Evolutionary conservation across 2,113 vertebrate genomes (phyloP).

Genomic region (Sinocyclocheilus anshuiensis): DNA sequence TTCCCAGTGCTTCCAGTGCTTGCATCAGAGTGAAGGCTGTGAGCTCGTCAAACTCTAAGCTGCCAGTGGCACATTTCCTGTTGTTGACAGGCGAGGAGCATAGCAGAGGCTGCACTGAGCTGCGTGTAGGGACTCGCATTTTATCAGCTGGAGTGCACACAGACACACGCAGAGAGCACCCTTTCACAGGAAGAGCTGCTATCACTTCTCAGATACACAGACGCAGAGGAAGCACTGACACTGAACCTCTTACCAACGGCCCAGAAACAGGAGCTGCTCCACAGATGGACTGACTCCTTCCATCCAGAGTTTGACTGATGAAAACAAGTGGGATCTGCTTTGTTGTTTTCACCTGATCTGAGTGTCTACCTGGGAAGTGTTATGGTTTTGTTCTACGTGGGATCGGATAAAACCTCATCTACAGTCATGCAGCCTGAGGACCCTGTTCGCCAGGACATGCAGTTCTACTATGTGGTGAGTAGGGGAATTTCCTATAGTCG

Average conservation of each 20-base stretch:
- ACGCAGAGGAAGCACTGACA: conserved; percentile 40
- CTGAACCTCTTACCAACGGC: background rate
- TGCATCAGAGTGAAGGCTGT: conserved; percentile 16
- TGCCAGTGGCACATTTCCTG: conserved; percentile 58
- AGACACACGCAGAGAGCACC: conserved; percentile 36
- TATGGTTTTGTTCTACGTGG: conserved; percentile 61
- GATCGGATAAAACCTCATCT: conserved; percentile 61
- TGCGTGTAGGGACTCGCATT: conserved; percentile 43
- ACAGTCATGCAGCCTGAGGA: conserved; percentile 62
- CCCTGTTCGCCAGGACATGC: conserved; percentile 66
- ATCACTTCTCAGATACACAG: conserved; percentile 49
- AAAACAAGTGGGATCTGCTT: conserved; percentile 7
- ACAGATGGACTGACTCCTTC: conserved; percentile 20
- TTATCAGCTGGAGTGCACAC: conserved; percentile 56
- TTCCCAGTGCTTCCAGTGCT: conserved; percentile 27
- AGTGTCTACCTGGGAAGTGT: conserved; percentile 4
- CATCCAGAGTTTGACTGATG: conserved; percentile 13
- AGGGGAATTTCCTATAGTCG: background rate
- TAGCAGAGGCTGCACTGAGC: conserved; percentile 11
- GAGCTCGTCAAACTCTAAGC: conserved; percentile 45
- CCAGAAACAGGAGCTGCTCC: conserved; percentile 23
- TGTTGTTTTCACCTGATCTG: conserved; percentile 13
- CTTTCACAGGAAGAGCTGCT: conserved; percentile 53
- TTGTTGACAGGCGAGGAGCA: conserved; percentile 49
- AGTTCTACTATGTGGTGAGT: conserved; percentile 77